Conservation (phyloP, 2,113 vertebrate species). For the Colinus virginianus region DNA sequence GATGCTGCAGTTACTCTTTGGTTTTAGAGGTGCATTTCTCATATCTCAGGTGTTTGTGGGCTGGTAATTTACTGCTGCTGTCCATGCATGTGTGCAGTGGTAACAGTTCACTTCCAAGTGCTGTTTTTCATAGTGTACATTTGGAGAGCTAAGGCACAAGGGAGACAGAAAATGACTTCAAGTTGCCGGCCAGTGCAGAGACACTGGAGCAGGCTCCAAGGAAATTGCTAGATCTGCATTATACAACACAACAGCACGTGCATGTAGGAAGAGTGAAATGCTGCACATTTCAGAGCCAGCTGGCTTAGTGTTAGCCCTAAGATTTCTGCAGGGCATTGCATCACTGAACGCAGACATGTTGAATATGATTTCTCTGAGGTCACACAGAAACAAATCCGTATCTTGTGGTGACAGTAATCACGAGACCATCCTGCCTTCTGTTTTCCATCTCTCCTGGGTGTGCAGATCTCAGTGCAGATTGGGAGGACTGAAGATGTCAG, state of each 20-base stretch:
- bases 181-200: not conserved
- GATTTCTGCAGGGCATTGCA: not conserved
- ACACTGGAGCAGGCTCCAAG: not conserved
- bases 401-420: not conserved
- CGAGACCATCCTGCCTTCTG: not conserved
- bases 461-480: not conserved
- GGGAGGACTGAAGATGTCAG: not conserved
- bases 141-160: not conserved
- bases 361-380: not conserved
- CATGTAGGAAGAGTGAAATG: not conserved
- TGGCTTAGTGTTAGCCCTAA: not conserved
- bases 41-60: not conserved
- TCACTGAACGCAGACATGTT: not conserved
- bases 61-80: not conserved
- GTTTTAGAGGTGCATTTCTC: not conserved
- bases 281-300: not conserved
- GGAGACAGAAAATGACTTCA: not conserved
- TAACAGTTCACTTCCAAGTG: not conserved
- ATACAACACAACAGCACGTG: not conserved
- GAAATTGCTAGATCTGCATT: not conserved
- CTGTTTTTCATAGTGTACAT: not conserved
- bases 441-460: not conserved
- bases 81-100: too few species aligned
- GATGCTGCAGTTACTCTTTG: not conserved
- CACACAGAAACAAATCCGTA: not conserved